A percentile compares a stretch with the other conserved stretches of the same genome.
phyloP scores from a whole-genome alignment of 2,797 vertebrate genomes.

The Moxostoma hubbsi region DNA sequence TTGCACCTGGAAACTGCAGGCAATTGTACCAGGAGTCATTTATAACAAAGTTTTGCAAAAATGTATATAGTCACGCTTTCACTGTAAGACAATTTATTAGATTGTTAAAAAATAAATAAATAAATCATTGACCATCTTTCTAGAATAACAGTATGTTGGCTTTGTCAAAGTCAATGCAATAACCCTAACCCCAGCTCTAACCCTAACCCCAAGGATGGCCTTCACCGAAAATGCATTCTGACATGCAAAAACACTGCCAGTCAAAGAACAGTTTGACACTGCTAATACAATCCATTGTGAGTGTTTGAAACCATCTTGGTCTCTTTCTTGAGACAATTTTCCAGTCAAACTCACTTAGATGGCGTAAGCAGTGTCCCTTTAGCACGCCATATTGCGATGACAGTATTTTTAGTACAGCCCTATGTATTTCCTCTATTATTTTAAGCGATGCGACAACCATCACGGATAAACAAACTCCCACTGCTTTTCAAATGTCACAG shows the following conservation, averaged over 20 bases:
- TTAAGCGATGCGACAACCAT: conserved; percentile 42
- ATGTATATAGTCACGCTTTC: too few species aligned
- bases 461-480: conserved; percentile 46
- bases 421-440: conserved; percentile 32
- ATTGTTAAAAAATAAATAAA: too few species aligned
- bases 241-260: conserved; percentile 50
- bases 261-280: conserved; percentile 12
- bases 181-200: conserved; percentile 13
- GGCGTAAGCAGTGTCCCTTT: conserved; percentile 25
- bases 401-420: conserved; percentile 35
- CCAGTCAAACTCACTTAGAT: conserved; percentile 42
- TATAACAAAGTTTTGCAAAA: too few species aligned
- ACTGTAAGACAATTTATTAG: too few species aligned
- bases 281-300: conserved; percentile 31
- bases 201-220: conserved; percentile 26
- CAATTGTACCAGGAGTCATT: too few species aligned
- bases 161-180: too few species aligned
- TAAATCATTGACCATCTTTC: too few species aligned
- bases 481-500: conserved; percentile 42
- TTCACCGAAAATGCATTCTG: conserved; percentile 49
- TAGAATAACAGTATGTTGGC: too few species aligned
- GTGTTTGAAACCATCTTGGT: conserved; percentile 29
- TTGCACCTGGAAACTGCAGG: too few species aligned
- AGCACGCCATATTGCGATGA: conserved; percentile 6
- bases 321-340: conserved; percentile 32